These are phyloP conservation scores for Mormyrus lacerda DNA, from an alignment of 2,113 vertebrate genomes.

Conservation along the genomic window DNA sequence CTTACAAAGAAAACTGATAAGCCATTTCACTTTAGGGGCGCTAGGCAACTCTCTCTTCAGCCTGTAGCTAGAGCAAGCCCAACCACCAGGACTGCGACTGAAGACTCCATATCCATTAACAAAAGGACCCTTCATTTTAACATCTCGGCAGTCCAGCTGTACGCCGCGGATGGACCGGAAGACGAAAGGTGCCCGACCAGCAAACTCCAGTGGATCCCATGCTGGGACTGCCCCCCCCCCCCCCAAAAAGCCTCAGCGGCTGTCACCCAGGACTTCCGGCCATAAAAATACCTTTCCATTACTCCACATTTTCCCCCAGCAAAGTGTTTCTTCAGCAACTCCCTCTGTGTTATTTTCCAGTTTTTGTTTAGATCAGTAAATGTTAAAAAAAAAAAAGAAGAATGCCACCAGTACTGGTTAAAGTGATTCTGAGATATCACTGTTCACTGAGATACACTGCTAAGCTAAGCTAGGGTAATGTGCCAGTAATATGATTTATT, in stretches of 20 bases:
- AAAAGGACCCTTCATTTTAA: neutral
- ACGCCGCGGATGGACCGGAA: neutral
- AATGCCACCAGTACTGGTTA: slow-evolving; percentile 26
- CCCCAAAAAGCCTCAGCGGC: neutral
- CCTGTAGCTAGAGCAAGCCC: neutral
- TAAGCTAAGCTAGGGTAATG: slow-evolving; percentile 38
- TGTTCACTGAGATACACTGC: slow-evolving; percentile 42
- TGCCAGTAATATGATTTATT: slow-evolving; percentile 49
- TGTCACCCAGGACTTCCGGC: neutral
- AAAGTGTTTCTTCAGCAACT: slow-evolving; percentile 39
- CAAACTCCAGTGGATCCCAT: neutral
- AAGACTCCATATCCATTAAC: neutral
- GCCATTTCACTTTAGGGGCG: neutral
- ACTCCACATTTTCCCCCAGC: slow-evolving; percentile 16
- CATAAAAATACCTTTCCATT: slow-evolving; percentile 29
- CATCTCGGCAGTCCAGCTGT: neutral
- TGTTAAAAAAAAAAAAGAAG: slow-evolving; percentile 44
- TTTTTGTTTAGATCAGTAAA: slow-evolving; percentile 45
- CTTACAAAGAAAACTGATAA: neutral
- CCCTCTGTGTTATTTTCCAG: slow-evolving; percentile 24
- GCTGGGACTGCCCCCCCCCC: neutral
- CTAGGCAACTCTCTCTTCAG: neutral
- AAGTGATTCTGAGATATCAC: slow-evolving; percentile 29
- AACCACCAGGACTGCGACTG: neutral
- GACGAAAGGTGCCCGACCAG: neutral